Evolutionary conservation across 2,113 vertebrate genomes (phyloP), one percentile per base, ranked within the genome.

Genomic region (Hippocampus zosterae): DNA sequence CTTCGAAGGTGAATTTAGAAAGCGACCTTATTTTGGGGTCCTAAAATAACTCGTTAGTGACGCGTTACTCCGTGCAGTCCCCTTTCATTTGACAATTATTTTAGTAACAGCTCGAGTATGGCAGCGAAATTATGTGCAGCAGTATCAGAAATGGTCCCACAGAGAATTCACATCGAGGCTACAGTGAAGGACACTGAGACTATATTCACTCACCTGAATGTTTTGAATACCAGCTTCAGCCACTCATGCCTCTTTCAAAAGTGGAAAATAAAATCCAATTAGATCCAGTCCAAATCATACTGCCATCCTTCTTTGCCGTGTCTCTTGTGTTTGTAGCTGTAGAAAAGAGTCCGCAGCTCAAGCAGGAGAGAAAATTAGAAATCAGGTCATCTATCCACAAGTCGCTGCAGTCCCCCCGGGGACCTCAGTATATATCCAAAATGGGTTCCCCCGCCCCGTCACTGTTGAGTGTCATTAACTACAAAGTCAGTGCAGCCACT

Each of bases 311-410:
- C 62, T 70, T 77, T 73, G 65, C 33, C 42, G 33, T 42, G 66
- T 59, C 83, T 81, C 76, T 41, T 86, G 41, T 29, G 65, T 80
- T 77, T 33, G 80, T 74, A 78, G 69, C 78, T 70, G 81, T 69
- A 44, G 19, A 80, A 81, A 67, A 44, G 19, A 80, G 63, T 74
- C 79, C 68, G 70, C 67, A 85, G 80, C 80, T 50, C 71, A 77
- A 80, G 75, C 82, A 83, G 81, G 68, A 79, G 81, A 84, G 67
- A 86, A 79, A 87, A 87, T 89, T 81, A 79, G 85, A 91, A 91
- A 89, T 82, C 85, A 91, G 90, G 90, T 91, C 90, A 91, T 87
- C 88, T 87, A 85, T 86, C 81, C 88, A 87, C 83, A 86, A 85
- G 88, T 89, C 86, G 75, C 78, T 84, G 86, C 86, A 84, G 80